Base-by-base conservation (phyloP, 1,140 invertebrate species). In the Zaprionus taronus region DNA sequence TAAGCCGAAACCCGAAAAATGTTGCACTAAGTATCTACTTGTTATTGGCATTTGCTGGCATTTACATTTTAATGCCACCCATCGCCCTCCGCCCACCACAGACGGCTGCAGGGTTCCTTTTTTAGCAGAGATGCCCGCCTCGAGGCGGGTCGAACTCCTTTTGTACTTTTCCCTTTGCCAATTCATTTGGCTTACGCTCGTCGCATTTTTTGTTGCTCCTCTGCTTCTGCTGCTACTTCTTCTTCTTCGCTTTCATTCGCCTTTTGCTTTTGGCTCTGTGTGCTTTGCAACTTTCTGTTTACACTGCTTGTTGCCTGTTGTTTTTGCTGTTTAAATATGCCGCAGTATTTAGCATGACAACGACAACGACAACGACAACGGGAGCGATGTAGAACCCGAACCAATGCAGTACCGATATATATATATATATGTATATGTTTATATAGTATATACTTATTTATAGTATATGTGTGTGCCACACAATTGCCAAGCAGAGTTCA, bases 301-400 rank as follows among this genome's bases (percentile, higher is more conserved):
- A 81, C 83, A 71, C 69, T 70, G 58, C 58, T 75, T 76, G 71
- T 65, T 76, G 72, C 71, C 66, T 63, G 49, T 74, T 78, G 65
- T 62, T 77, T 75, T 78, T 84, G 68, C 68, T 89, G 72, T 79
- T 85, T 85, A 85, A 80, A 90, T 85, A 85, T 90, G 79, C 72
- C 79, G 76, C 82, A 83, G 83, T 83, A 89, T 89, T 89, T 89
- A 89, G 81, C 85, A 89, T 85, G 85, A 90, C 85, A 89, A 81
- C 83, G 80, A 83, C 72, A 80, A 80, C 80, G 80, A 87, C 73
- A 75, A 67, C 68, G 74, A 68, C 68, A 72, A 47, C 73, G 69
- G 67, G 5, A 34, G 28, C 22, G 61, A 58, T 76, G 67, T 61
- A 49, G 58, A 31, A 34, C 47, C 55, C 28, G 22, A 15, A 57